Evolutionary conservation across 92 coral and sea anemone species (phyloP), one percentile per base, ranked within the genome.

Genomic region (Montipora capitata): DNA sequence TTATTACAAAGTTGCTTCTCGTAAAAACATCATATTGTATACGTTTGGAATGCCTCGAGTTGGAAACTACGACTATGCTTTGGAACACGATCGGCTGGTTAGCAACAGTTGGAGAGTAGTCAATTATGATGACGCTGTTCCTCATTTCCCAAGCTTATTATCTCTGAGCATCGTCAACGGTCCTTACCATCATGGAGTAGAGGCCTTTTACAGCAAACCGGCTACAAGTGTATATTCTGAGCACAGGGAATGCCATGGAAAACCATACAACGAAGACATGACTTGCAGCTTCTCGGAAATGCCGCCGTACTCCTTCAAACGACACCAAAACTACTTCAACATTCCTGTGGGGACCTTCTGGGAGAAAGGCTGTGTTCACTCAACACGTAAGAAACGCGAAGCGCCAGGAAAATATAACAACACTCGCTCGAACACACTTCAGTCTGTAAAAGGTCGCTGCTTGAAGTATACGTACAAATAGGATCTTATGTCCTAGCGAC

Each of bases 131-230:
- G 91, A 88, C 64, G 12, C 70, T 15, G 72, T 87, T 7, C 91
- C 91, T 11, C 91, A 87, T 45, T 80, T 87, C 45, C 91, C 90
- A 27, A 68, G 13, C 35, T 15, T 76, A 7, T 2, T 68, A 13
- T 40, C 74, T 15, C 7, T 64, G 40, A 77, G 16, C 45, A 16
- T 76, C 41, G 0, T 20, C 12, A 66, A 70, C 44, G 84, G 77
- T 52, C 92, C 92, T 2, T 89, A 89, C 35, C 89, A 89, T 57
- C 92, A 89, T 59, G 92, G 92, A 3, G 79, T 83, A 3, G 85
- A 89, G 17, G 89, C 73, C 2, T 83, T 72, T 65, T 83, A 83
- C 89, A 42, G 76, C 64, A 41, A 48, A n/a, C 15, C 15, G 70
- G 92, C 92, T 7, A 14, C 62, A 12, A 83, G 75, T 65, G 80